Evolutionary conservation across 1,140 invertebrate species (phyloP).

Genomic region (Platyura marginata): DNA sequence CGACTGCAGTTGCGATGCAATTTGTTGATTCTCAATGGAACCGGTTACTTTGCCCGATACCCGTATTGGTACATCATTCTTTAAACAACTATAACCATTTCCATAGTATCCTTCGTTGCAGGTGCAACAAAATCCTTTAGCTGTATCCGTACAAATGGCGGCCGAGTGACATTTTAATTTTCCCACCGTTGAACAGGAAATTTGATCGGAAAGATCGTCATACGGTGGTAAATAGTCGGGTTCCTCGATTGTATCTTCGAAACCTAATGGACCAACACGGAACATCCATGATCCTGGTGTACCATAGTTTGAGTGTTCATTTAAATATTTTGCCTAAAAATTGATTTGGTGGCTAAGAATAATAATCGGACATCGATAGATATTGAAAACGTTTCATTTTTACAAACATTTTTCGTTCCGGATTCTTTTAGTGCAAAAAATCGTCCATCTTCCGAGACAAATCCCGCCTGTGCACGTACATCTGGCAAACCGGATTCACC

Average conservation of each 20-base stretch:
- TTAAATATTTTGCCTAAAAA: constrained; percentile 46
- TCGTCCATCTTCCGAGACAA: constrained; percentile 62
- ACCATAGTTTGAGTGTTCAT: constrained; percentile 52
- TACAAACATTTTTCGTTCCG: constrained; percentile 57
- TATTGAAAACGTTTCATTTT: constrained; percentile 5
- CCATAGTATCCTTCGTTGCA: constrained; percentile 70
- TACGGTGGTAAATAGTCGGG: constrained; percentile 39
- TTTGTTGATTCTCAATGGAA: constrained; percentile 50
- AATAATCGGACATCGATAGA: no score
- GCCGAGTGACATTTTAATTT: constrained; percentile 58
- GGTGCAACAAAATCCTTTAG: constrained; percentile 71
- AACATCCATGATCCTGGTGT: constrained; percentile 70
- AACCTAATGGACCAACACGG: constrained; percentile 44
- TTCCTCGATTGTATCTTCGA: constrained; percentile 33
- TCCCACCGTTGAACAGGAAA: constrained; percentile 32
- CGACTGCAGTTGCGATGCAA: constrained; percentile 73
- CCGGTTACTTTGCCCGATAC: constrained; percentile 73
- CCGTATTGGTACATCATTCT: constrained; percentile 58
- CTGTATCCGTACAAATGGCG: constrained; percentile 65
- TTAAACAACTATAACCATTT: constrained; percentile 77
- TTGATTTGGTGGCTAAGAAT: constrained; percentile 30
- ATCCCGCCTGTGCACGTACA: constrained; percentile 80
- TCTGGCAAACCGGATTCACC: constrained; percentile 50
- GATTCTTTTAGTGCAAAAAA: constrained; percentile 58
- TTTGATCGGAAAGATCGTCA: constrained; percentile 22